Evolutionary conservation across 2,113 vertebrate species (phyloP).

Genomic region (Corythaixoides concolor): DNA sequence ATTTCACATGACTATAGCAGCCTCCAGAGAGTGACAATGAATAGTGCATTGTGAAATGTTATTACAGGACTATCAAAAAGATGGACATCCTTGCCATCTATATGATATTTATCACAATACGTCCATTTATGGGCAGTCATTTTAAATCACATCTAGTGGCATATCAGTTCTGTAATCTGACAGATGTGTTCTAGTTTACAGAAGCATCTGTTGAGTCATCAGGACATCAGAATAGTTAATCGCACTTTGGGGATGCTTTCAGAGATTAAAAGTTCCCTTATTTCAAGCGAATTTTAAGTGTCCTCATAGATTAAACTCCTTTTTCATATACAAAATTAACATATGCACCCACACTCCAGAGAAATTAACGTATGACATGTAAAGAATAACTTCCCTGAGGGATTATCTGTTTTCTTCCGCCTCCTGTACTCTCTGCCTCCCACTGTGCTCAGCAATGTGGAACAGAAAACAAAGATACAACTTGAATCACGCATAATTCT

Average conservation of each 20-base stretch:
- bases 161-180: not conserved
- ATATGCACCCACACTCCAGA: not conserved
- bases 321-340: constrained; percentile 20
- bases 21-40: not conserved
- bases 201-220: constrained; percentile 57
- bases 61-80: not conserved
- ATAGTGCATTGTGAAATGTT: not conserved
- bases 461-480: not conserved
- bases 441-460: not conserved
- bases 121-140: not conserved
- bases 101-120: not conserved
- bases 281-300: constrained; percentile 45
- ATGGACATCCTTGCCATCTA: not conserved
- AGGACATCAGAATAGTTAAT: constrained; percentile 45
- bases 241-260: constrained; percentile 28
- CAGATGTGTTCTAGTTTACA: constrained; percentile 33
- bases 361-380: not conserved
- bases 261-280: constrained; percentile 37
- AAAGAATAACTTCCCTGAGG: not conserved
- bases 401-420: not conserved
- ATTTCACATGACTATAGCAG: not conserved
- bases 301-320: not conserved
- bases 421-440: not conserved
- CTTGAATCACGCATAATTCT: not conserved
- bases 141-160: not conserved